Evolutionary conservation across 2,888 invertebrate genomes (phyloP), one percentile per base, ranked within the genome.

Genomic region (Sisyra terminalis): DNA sequence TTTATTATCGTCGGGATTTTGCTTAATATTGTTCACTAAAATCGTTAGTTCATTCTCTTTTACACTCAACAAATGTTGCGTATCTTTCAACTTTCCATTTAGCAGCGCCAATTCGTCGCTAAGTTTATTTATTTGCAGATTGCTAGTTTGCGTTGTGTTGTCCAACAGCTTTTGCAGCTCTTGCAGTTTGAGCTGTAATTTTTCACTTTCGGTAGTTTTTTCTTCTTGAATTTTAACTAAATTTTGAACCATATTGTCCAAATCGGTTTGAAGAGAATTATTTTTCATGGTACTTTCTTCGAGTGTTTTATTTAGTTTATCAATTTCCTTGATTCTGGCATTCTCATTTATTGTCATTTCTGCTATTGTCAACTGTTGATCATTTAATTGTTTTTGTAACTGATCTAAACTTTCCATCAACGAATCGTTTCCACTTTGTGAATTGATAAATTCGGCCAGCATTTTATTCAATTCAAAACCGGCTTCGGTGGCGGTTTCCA

Each of bases 401-500:
- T 75, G 71, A 48, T 78, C 76, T 2, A 79, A 69, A 38, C 75
- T 78, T 49, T 70, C 70, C 45, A 74, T 70, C 36, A 78, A 58
- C 2, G 70, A 72, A 46, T 72, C 69, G 54, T 71, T 72, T 1
- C 78, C 71, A 47, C 75, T 72, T 47, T 84, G 82, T 44, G 80
- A 75, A 45, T 66, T 72, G 40, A 80, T 59, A 49, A 78, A 66
- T 52, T 78, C 78, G 0, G 75, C 65, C 24, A 80, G 59, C 66
- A 79, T 77, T 53, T 69, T 65, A 53, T 80, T 78, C 39, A 80
- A 57, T 59, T 87, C 87, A 48, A 87, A 63, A 35, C 78, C 79
- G 6, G 85, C 82, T 52, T 85, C 82, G 0, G 86, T 82, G 1
- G 85, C 82, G 52, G 75, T 78, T 59, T 87, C 86, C 34, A 87